These are phyloP conservation scores for Mionectes macconnelli DNA, from an alignment of 2,113 vertebrate genomes.

Conservation along the genomic window DNA sequence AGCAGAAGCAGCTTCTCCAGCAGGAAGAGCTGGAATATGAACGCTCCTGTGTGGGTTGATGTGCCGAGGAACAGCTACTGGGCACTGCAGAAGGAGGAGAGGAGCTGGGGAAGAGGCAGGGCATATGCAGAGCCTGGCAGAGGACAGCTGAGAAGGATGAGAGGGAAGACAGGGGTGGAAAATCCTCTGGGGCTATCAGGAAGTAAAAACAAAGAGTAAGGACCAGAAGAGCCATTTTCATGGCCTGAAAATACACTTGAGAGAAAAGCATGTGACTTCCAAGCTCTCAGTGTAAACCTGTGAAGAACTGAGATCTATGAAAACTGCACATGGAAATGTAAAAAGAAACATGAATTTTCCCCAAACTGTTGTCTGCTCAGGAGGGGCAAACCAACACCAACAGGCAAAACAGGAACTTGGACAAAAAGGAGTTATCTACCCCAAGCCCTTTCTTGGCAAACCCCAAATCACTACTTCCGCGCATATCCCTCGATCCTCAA, in stretches of 20 bases:
- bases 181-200: background rate
- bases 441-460: background rate
- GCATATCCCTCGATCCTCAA: rapidly evolving
- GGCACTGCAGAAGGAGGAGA: background rate
- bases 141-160: background rate
- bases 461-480: background rate
- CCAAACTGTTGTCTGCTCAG: background rate
- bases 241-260: background rate
- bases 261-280: background rate
- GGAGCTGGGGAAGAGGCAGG: background rate
- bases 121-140: background rate
- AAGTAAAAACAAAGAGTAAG: background rate
- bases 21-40: background rate
- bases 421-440: background rate
- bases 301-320: background rate
- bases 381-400: background rate
- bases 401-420: background rate
- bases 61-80: background rate
- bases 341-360: background rate
- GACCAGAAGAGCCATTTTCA: background rate
- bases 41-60: background rate
- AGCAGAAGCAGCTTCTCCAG: background rate
- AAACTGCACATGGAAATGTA: background rate
- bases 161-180: background rate
- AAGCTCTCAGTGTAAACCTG: background rate